Evolutionary conservation across 2,888 invertebrate species (phyloP).

Genomic region (Plagiodera versicolora): DNA sequence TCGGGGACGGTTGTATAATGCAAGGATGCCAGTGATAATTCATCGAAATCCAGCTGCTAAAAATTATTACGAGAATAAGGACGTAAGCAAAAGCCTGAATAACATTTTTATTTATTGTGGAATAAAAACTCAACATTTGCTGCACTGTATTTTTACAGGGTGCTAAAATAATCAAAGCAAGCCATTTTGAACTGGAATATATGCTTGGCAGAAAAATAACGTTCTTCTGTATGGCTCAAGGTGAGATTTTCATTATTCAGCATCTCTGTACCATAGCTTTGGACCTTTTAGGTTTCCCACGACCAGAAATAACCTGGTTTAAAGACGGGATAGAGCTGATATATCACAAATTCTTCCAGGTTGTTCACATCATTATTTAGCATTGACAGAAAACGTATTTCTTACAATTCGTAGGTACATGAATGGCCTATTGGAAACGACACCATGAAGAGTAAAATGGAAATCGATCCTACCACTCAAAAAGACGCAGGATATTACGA

Average conservation of each 20-base stretch:
- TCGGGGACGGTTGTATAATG: constrained; percentile 56
- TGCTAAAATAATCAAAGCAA: constrained; percentile 69
- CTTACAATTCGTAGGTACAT: constrained; percentile 64
- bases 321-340: constrained; percentile 78
- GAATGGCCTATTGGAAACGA: constrained; percentile 68
- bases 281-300: constrained; percentile 58
- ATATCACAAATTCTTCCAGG: constrained; percentile 70
- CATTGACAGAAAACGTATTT: too few relatives aligned
- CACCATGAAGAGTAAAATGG: constrained; percentile 72
- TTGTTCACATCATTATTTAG: constrained; percentile 39
- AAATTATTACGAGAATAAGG: constrained; percentile 66
- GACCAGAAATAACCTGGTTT: constrained; percentile 77
- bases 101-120: too few relatives aligned
- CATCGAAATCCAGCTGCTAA: constrained; percentile 61
- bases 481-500: constrained; percentile 73
- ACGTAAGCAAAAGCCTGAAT: constrained; percentile 65
- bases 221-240: constrained; percentile 74
- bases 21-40: constrained; percentile 60
- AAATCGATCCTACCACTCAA: constrained; percentile 73
- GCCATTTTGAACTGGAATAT: constrained; percentile 73
- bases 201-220: constrained; percentile 75
- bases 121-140: too few relatives aligned
- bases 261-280: neutral
- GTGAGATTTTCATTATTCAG: constrained; percentile 35
- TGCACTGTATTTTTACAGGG: constrained; percentile 56